Evolutionary conservation across 2,888 invertebrate species (phyloP).

Genomic region (Nesidiocoris tenuis): DNA sequence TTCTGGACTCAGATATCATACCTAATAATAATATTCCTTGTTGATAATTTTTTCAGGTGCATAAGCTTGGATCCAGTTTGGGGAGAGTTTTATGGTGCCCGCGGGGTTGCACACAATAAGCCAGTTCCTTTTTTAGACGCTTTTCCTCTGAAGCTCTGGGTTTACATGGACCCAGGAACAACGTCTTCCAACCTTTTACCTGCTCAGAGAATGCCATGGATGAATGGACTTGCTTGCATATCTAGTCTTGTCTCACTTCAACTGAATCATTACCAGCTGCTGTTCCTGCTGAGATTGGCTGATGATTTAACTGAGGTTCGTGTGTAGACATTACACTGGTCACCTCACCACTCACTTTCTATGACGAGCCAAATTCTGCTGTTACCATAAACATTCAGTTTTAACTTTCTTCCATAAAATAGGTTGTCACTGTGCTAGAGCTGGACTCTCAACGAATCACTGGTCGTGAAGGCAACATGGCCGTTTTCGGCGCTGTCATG

Average conservation of each 20-base stretch:
- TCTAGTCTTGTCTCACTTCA: slow-evolving; percentile 83
- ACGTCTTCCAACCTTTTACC: not conserved
- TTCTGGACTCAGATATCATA: no score
- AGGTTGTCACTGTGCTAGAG: slow-evolving; percentile 72
- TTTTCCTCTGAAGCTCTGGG: slow-evolving; percentile 84
- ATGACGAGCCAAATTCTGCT: no score
- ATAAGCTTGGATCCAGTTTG: slow-evolving; percentile 85
- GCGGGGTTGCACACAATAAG: slow-evolving; percentile 70
- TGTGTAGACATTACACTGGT: no score
- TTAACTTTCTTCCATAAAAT: no score
- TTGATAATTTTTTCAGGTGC: slow-evolving; percentile 58
- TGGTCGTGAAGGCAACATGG: slow-evolving; percentile 56
- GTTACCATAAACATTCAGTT: no score
- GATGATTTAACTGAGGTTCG: slow-evolving; percentile 71
- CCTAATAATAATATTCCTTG: no score
- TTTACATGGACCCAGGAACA: slow-evolving; percentile 53
- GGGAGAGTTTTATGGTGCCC: slow-evolving; percentile 86
- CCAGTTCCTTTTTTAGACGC: slow-evolving; percentile 81
- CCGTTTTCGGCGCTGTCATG: slow-evolving; percentile 74
- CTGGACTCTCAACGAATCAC: slow-evolving; percentile 74
- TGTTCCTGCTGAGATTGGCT: slow-evolving; percentile 80
- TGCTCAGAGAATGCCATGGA: slow-evolving; percentile 55
- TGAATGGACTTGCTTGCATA: slow-evolving; percentile 79
- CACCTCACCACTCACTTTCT: no score
- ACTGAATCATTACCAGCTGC: slow-evolving; percentile 89